phyloP scores from a whole-genome alignment of 2,797 vertebrate genomes.

The Sebastes itinus region DNA sequence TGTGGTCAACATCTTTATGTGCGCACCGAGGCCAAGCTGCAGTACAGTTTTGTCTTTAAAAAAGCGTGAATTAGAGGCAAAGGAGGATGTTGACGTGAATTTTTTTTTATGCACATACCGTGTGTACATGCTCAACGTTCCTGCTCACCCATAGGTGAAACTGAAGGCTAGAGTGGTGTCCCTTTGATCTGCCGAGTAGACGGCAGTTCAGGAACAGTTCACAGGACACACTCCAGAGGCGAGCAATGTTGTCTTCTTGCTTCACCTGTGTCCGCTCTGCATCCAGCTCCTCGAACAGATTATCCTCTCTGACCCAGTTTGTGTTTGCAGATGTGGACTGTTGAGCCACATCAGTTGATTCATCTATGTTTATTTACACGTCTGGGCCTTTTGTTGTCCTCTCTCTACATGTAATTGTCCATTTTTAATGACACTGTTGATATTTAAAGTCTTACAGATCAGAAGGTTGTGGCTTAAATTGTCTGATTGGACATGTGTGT shows the following conservation, averaged over 20 bases:
- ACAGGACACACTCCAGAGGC: slow-evolving; percentile 70
- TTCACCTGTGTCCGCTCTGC: slow-evolving; percentile 59
- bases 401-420: slow-evolving; percentile 29
- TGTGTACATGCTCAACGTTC: slow-evolving; percentile 32
- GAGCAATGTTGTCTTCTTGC: slow-evolving; percentile 64
- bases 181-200: slow-evolving; percentile 65
- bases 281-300: slow-evolving; percentile 45
- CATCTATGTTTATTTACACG: slow-evolving; percentile 61
- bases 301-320: slow-evolving; percentile 40
- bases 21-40: slow-evolving; percentile 34
- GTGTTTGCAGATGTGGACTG: slow-evolving; percentile 58
- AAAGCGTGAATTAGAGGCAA: slow-evolving; percentile 48
- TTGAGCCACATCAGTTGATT: slow-evolving; percentile 55
- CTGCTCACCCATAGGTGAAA: slow-evolving; percentile 42
- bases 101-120: slow-evolving; percentile 44
- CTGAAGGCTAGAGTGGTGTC: slow-evolving; percentile 29
- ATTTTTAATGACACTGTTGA: slow-evolving; percentile 47
- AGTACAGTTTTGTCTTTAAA: slow-evolving; percentile 26
- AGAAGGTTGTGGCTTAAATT: slow-evolving; percentile 23
- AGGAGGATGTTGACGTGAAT: slow-evolving; percentile 55
- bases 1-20: slow-evolving; percentile 54
- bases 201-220: slow-evolving; percentile 77
- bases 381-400: slow-evolving; percentile 47
- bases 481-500: slow-evolving; percentile 30
- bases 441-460: slow-evolving; percentile 40